Base-by-base conservation (phyloP, 2,113 vertebrate genomes). In the Nettapus auritus region DNA sequence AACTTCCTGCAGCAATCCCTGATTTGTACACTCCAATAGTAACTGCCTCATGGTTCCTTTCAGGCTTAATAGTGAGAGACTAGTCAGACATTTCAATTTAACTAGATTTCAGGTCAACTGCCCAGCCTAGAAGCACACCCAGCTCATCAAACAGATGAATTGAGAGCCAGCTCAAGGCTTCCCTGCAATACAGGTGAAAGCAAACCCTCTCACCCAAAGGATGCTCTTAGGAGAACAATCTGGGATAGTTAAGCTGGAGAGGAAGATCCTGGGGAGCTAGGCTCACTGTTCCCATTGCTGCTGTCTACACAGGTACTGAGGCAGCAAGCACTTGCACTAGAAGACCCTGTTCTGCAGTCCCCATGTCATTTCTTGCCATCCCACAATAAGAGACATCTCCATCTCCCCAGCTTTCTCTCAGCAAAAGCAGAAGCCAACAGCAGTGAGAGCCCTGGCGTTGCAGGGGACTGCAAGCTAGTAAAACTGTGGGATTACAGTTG, bases 1-100 rank as follows among this genome's bases (percentile, higher is more conserved):
- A 82, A 86, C 34, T 74, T 89, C 73, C 70, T 9, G 2, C 50
- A 86, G 70, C 18, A 12, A 40, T 81, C 89, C 60, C 68, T 85
- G n/a, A 68, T 38, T 87, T 81, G 42, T 25, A 55, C 0, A 2
- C 38, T 76, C 13, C 40, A n/a, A 80, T 12, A 82, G 48, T 44
- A 82, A 92, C 88, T 94, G 93, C 84, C 64, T 86, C 29, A 79
- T 69, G 19, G 68, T 92, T 84, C 40, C 19, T 88, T 94, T 82
- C 82, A 95, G 77, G 52, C 89, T 77, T 82, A 82, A 70, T 94
- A 95, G 42, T 75, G 69, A 93, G 64, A 70, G 31, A 44, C 59
- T 52, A 52, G 59, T 78, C 57, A 90, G 66, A 83, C 8, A 69
- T 90, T 71, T 69, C 44, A 79, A 25, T 89, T 89, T 92, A 86